Evolutionary conservation across 2,888 invertebrate genomes (phyloP).

Genomic region (Oscheius sp.): DNA sequence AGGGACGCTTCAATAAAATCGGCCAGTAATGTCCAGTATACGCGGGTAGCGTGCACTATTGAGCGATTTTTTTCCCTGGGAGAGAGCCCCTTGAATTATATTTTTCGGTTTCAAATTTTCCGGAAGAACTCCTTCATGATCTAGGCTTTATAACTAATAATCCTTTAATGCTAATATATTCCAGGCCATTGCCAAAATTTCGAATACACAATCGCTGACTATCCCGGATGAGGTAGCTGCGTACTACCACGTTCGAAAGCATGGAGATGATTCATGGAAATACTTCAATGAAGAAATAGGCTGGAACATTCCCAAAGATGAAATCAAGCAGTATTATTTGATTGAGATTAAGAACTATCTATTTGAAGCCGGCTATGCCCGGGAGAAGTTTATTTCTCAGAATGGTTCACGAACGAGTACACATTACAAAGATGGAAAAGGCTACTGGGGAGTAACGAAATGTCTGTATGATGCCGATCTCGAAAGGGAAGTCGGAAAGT

Average conservation of each 20-base stretch:
- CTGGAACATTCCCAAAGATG: background rate
- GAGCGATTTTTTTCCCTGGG: too few species aligned
- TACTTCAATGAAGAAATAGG: background rate
- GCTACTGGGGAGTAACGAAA: background rate
- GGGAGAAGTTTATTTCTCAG: background rate
- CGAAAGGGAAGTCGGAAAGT: conserved; percentile 9
- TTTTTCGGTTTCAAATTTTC: background rate
- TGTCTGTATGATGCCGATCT: conserved; percentile 9
- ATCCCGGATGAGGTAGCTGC: background rate
- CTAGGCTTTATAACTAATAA: background rate
- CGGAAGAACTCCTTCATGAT: background rate
- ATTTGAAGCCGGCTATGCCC: background rate
- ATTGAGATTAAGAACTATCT: background rate
- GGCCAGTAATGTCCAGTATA: too few species aligned
- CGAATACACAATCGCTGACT: background rate
- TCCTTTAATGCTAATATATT: background rate
- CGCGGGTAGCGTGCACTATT: too few species aligned
- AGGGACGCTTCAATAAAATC: background rate
- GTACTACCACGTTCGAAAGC: conserved; percentile 11
- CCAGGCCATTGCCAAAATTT: background rate
- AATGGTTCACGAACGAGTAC: background rate
- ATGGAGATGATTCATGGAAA: background rate
- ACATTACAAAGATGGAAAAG: conserved; percentile 2
- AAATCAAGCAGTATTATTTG: background rate
- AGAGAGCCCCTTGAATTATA: too few species aligned